Evolutionary conservation across 92 coral and sea anemone genomes (phyloP).

Genomic region (Chrysogorgia sp.): DNA sequence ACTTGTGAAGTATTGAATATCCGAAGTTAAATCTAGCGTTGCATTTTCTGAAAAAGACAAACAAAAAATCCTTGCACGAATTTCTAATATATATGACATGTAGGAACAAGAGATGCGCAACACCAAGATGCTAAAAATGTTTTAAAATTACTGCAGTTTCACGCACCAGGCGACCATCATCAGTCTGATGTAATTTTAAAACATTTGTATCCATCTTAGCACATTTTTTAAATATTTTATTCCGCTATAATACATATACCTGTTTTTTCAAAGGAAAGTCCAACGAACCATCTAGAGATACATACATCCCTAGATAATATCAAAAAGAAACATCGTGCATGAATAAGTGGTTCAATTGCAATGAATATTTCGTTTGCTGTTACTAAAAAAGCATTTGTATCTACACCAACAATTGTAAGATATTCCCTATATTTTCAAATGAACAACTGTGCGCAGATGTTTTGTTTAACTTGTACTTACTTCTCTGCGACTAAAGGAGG

Average conservation of each 20-base stretch:
- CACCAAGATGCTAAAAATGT: too few species aligned
- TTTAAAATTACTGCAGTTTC: too few species aligned
- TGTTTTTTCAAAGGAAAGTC: slow-evolving; percentile 82
- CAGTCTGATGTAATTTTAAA: not conserved
- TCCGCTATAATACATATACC: slow-evolving; percentile 58
- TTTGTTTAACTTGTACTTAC: slow-evolving; percentile 52
- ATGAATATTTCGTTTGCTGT: too few species aligned
- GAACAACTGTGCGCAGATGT: too few species aligned
- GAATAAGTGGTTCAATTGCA: too few species aligned
- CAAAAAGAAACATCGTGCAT: too few species aligned
- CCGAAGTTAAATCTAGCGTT: slow-evolving; percentile 83
- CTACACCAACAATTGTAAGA: too few species aligned
- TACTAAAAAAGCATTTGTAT: too few species aligned
- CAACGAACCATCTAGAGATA: slow-evolving; percentile 93
- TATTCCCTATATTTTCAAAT: too few species aligned
- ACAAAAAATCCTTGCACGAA: not conserved
- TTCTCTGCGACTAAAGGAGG: slow-evolving; percentile 74
- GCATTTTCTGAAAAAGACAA: slow-evolving; percentile 74
- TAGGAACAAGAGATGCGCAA: too few species aligned
- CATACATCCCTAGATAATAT: slow-evolving; percentile 59
- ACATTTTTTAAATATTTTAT: too few species aligned
- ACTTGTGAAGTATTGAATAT: slow-evolving; percentile 89
- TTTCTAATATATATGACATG: not conserved
- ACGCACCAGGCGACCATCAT: not conserved
- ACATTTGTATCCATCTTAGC: too few species aligned